phyloP scores from a whole-genome alignment of 2,113 vertebrate genomes.

The Lynx canadensis region DNA sequence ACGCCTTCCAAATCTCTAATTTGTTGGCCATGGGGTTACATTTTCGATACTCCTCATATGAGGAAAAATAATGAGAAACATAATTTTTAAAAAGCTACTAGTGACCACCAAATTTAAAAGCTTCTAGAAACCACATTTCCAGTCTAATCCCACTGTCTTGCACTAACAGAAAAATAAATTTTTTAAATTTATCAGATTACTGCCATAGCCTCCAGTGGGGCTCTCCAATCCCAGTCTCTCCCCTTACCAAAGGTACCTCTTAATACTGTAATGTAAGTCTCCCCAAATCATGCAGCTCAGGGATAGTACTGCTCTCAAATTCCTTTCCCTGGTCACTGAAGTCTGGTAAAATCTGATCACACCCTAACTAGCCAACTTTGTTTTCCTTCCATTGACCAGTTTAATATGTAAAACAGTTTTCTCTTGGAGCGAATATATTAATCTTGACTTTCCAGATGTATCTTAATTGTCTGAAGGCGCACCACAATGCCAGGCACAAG shows the following conservation, averaged over 20 bases:
- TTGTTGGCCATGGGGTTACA: neutral
- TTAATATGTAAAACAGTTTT: neutral
- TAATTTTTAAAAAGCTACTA: conserved; percentile 1
- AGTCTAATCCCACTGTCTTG: neutral
- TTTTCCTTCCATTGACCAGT: neutral
- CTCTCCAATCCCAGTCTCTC: neutral
- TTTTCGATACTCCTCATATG: neutral
- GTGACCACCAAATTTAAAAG: neutral
- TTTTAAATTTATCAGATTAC: neutral
- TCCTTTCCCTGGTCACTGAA: neutral
- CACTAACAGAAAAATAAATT: neutral
- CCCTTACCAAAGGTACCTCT: neutral
- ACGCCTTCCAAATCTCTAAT: neutral
- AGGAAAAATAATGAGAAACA: neutral
- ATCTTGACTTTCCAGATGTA: conserved; percentile 19
- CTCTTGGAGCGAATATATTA: neutral
- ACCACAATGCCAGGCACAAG: neutral
- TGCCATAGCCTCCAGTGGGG: neutral
- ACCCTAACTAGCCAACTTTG: neutral
- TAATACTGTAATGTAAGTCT: neutral
- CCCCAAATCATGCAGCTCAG: neutral
- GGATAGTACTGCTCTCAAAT: neutral
- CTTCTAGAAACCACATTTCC: neutral
- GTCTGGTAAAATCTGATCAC: neutral
- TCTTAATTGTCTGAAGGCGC: neutral